Evolutionary conservation across 2,888 invertebrate genomes (phyloP).

Genomic region (Agriopis leucophaearia): DNA sequence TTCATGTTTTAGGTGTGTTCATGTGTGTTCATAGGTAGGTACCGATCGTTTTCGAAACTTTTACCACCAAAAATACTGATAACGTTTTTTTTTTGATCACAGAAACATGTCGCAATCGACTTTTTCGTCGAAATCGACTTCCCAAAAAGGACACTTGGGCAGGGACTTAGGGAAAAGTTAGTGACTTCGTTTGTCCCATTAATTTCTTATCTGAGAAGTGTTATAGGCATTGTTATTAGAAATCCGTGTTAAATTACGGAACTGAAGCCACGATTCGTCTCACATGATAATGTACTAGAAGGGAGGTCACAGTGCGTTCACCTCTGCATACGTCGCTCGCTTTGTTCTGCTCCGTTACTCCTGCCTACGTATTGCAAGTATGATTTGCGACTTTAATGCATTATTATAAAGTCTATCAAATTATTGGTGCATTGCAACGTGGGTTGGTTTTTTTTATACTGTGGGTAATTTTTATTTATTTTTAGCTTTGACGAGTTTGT

Average conservation of each 20-base stretch:
- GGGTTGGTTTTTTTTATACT: slow-evolving; percentile 1
- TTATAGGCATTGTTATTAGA: slow-evolving; percentile 6
- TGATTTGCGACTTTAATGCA: slow-evolving; percentile 7
- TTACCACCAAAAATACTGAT: no score
- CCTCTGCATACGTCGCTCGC: slow-evolving; percentile 29
- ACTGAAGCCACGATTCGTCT: slow-evolving; percentile 22
- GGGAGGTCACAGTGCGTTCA: slow-evolving; percentile 26
- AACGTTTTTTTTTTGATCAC: no score
- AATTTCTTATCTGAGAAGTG: not conserved
- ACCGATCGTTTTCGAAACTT: no score
- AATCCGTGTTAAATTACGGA: slow-evolving; percentile 14
- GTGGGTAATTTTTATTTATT: slow-evolving; percentile 11
- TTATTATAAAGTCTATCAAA: slow-evolving; percentile 25
- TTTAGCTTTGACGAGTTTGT: slow-evolving; percentile 7
- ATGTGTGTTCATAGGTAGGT: no score
- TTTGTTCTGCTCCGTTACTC: slow-evolving; percentile 33
- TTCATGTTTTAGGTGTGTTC: no score
- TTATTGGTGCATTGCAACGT: not conserved
- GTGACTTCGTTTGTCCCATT: not conserved
- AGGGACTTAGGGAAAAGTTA: no score
- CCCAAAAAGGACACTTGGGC: not conserved
- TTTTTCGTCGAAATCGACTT: not conserved
- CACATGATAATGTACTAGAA: slow-evolving; percentile 26
- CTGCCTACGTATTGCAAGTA: not conserved
- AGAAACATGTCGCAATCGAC: no score